Evolutionary conservation across 2,113 vertebrate species (phyloP).

Genomic region (Carollia perspicillata): DNA sequence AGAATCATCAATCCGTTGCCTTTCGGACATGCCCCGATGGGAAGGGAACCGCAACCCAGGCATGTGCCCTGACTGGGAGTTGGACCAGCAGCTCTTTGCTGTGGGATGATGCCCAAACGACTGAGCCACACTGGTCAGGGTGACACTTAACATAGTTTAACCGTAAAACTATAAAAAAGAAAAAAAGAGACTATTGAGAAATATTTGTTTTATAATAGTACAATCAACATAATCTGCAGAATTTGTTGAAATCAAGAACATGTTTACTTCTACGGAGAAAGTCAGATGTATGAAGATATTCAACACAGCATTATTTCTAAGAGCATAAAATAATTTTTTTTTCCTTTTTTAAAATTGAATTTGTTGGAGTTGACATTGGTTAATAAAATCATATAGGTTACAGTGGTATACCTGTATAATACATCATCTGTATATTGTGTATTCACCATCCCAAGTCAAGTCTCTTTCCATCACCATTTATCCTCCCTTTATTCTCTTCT

Average conservation of each 20-base stretch:
- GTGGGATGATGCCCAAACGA: too few relatives aligned
- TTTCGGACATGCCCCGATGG: too few relatives aligned
- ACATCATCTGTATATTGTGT: too few relatives aligned
- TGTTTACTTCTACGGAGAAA: not conserved
- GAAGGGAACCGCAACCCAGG: too few relatives aligned
- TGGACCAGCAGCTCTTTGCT: too few relatives aligned
- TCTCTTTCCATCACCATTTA: too few relatives aligned
- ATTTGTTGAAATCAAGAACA: not conserved
- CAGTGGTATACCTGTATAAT: too few relatives aligned
- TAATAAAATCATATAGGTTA: not conserved
- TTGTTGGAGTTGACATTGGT: not conserved
- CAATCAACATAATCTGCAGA: not conserved
- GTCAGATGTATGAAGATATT: not conserved
- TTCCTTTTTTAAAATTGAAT: not conserved
- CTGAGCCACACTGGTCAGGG: too few relatives aligned
- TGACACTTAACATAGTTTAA: conserved; percentile 11
- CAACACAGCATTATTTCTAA: conserved; percentile 6
- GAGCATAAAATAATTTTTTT: not conserved
- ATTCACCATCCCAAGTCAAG: too few relatives aligned
- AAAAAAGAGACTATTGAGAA: not conserved
- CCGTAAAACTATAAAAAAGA: not conserved
- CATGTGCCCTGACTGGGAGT: too few relatives aligned
- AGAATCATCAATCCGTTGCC: too few relatives aligned
- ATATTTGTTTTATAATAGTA: not conserved
- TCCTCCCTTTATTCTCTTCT: too few relatives aligned